These are phyloP conservation scores for Botia almorhae DNA, from an alignment of 2,797 vertebrate species.

Conservation along the genomic window DNA sequence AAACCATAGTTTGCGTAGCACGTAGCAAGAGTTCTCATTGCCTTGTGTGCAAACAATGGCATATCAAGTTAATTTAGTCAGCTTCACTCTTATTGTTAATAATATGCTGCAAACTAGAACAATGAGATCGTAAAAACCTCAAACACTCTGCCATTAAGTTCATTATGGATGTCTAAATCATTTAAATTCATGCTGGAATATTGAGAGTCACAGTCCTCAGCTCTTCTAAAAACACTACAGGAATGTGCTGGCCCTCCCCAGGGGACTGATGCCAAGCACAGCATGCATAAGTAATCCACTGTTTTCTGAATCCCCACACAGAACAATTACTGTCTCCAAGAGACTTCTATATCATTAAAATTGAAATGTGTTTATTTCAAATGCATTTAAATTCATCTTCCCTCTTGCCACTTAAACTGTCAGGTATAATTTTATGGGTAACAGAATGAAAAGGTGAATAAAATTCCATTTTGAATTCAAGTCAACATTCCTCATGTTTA, in stretches of 20 bases:
- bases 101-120: constrained; percentile 35
- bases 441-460: constrained; percentile 15
- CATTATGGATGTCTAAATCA: constrained; percentile 55
- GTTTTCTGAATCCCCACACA: constrained; percentile 32
- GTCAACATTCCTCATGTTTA: not conserved
- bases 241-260: constrained; percentile 21
- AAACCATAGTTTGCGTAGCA: constrained; percentile 21
- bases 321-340: constrained; percentile 41
- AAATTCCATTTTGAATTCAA: constrained; percentile 22
- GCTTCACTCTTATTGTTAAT: constrained; percentile 30
- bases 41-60: constrained; percentile 6
- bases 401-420: constrained; percentile 31
- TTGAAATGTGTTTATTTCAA: constrained; percentile 44
- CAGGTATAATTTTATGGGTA: constrained; percentile 22
- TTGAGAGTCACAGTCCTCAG: constrained; percentile 30
- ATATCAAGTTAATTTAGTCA: constrained; percentile 8
- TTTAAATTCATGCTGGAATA: constrained; percentile 53
- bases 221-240: constrained; percentile 33
- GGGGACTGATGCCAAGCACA: constrained; percentile 30
- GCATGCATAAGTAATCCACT: constrained; percentile 47
- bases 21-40: not conserved
- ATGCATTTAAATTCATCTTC: constrained; percentile 27
- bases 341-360: constrained; percentile 44
- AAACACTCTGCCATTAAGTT: constrained; percentile 43
- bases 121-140: constrained; percentile 29